A percentile compares a stretch with the other conserved stretches of the same genome.
These are phyloP conservation scores for Nautilus pompilius DNA, from an alignment of 1,140 invertebrate genomes.

Conservation along the genomic window DNA sequence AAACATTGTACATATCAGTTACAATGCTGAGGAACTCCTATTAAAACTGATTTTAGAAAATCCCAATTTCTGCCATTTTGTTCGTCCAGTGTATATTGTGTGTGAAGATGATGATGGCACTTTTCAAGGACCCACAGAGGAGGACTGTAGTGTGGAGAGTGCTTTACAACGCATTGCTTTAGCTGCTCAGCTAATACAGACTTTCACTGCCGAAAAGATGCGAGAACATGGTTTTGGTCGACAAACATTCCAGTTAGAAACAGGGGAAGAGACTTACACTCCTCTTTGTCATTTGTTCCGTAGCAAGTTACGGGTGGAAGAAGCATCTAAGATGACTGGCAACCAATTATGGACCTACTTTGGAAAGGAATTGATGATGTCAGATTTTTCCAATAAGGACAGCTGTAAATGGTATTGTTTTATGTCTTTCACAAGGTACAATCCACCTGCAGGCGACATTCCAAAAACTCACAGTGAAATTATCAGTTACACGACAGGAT, in stretches of 20 bases:
- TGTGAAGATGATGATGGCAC: conserved; percentile 66
- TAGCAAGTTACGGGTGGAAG: conserved; percentile 70
- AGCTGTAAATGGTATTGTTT: conserved; percentile 84
- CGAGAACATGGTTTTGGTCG: conserved; percentile 73
- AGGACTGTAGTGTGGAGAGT: conserved; percentile 69
- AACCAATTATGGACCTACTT: conserved; percentile 81
- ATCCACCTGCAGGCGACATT: conserved; percentile 58
- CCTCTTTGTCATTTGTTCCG: conserved; percentile 58
- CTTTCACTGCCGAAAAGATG: conserved; percentile 84
- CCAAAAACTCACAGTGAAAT: conserved; percentile 70
- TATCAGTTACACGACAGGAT: conserved; percentile 68
- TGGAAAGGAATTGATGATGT: conserved; percentile 72
- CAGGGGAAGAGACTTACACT: conserved; percentile 59
- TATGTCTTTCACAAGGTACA: conserved; percentile 79
- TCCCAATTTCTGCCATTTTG: conserved; percentile 40
- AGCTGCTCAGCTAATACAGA: conserved; percentile 77
- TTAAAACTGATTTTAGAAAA: conserved; percentile 31
- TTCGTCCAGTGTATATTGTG: conserved; percentile 57
- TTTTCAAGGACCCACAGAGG: conserved; percentile 72
- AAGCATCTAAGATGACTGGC: conserved; percentile 72
- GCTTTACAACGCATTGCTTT: conserved; percentile 75
- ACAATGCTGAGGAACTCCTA: conserved; percentile 28
- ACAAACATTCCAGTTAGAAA: conserved; percentile 75
- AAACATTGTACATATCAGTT: conserved; percentile 40
- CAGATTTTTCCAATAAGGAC: conserved; percentile 59